A percentile compares a stretch with the other conserved stretches of the same genome.
phyloP scores from a whole-genome alignment of 2,888 invertebrate species.

The Willowsia nigromaculata region DNA sequence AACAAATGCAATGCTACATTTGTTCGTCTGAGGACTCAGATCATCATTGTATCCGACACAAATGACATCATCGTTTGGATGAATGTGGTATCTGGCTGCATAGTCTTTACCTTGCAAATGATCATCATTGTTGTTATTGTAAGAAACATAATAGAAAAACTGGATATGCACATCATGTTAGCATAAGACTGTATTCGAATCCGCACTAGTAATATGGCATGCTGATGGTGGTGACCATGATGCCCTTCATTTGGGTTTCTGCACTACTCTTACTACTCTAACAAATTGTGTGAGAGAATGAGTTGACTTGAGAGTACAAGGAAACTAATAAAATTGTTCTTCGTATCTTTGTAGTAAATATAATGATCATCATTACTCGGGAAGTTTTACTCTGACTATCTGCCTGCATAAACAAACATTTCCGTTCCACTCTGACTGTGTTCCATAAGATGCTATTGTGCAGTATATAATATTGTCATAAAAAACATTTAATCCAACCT shows the following conservation, averaged over 20 bases:
- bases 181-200: no score
- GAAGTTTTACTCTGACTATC: neutral
- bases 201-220: no score
- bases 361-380: constrained; percentile 16
- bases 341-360: no score
- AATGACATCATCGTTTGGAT: constrained; percentile 44
- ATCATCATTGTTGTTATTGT: neutral
- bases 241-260: constrained; percentile 24
- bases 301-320: neutral
- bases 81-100: neutral
- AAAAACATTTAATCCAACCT: no score
- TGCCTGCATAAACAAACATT: no score
- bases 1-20: constrained; percentile 17
- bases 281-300: neutral
- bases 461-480: no score
- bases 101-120: neutral
- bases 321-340: constrained; percentile 19
- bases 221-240: neutral
- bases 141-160: no score
- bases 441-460: no score
- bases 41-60: neutral
- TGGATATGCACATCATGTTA: no score
- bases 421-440: no score
- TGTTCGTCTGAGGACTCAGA: neutral
- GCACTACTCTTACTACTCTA: neutral